Evolutionary conservation across 2,113 vertebrate species (phyloP), one percentile per base, ranked within the genome.

Genomic region (Apaloderma vittatum): DNA sequence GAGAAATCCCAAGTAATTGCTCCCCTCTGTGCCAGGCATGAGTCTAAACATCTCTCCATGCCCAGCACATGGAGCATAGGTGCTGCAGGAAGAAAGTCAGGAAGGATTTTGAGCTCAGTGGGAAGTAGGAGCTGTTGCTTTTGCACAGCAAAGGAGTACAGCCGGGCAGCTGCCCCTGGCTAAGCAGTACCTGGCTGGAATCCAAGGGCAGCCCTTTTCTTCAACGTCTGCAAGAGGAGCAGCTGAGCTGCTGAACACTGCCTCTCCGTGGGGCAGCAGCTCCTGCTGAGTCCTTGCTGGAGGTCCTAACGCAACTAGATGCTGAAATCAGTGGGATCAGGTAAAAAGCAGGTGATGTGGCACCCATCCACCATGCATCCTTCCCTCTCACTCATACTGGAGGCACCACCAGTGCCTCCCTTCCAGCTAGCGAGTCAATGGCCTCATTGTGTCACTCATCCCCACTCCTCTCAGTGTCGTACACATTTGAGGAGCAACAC

Each of bases 401-500:
- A 85, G 57, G 29, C 61, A 90, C 57, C 48, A 63, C 66, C 48
- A 63, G 66, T 48, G 91, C n/a, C 58, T 80, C n/a, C 83, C 23
- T 79, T 67, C 54, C 89, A 83, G 75, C 75, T 63, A 62, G 59
- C 0, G 13, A 89, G 80, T 59, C 0, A 2, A 72, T 87, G 65
- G 76, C 92, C 92, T 94, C 73, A 46, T 96, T 70, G 65, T 8
- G 0, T 91, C 87, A 58, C 80, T 93, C 80, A 81, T 77, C 32
- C 27, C 63, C 26, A 13, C 51, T 93, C 65, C 43, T 91, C 89
- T 71, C 3, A 0, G 19, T 58, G 63, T 45, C 40, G 51, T 29
- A 18, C 3, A 2, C 5, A 6, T 62, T 74, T n/a, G 55, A 93
- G 63, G 55, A 89, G 63, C 73, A 73, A 66, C 63, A 74, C 72